Base-by-base conservation (phyloP, 2,888 invertebrate species). In the Eilema griseolum region DNA sequence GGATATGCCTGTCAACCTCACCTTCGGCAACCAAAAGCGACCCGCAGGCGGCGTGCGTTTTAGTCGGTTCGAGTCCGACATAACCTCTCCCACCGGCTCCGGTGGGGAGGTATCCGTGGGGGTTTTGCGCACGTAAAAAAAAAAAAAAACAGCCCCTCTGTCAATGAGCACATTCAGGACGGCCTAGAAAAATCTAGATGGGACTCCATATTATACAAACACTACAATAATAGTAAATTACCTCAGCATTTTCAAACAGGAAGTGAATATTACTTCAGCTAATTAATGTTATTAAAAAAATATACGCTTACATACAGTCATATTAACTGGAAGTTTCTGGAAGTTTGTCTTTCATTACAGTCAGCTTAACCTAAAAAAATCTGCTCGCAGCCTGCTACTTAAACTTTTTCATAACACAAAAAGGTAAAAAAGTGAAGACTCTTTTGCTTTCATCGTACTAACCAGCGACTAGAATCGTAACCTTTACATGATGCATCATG, bases 401-500 rank as follows among this genome's bases (percentile, higher is more conserved):
- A 52, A 52, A 52, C 52, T 52, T 52, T 8, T 52, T 52, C n/a
- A 52, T n/a, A 20, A 52, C 20, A n/a, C 66, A 56, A 52, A 65
- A 65, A 28, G 14, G 28, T n/a, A 56, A 59, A 46, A 67, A 14
- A 68, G 61, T 64, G 26, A 28, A 67, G 23, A 7, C 37, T n/a
- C 20, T 12, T 56, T 28, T 28, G 0, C 16, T 56, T 52, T 61
- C 24, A 41, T 24, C 56, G 31, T 59, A 24, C 8, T 26, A 69
- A 63, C 24, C 24, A 52, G 61, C 11, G 20, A 64, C 24, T 61
- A 37, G 67, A 74, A 69, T n/a, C 12, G 10, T 56, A 61, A 67
- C 59, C 56, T 65, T 14, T n/a, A 26, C 63, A 11, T 69, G n/a
- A 28, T 64, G 41, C 62, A 59, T 59, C 52, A 41, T 52, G 41